A percentile compares a stretch with the other conserved stretches of the same genome.
Evolutionary conservation across 1,140 invertebrate species (phyloP).

Genomic region (Trichonephila clavata): DNA sequence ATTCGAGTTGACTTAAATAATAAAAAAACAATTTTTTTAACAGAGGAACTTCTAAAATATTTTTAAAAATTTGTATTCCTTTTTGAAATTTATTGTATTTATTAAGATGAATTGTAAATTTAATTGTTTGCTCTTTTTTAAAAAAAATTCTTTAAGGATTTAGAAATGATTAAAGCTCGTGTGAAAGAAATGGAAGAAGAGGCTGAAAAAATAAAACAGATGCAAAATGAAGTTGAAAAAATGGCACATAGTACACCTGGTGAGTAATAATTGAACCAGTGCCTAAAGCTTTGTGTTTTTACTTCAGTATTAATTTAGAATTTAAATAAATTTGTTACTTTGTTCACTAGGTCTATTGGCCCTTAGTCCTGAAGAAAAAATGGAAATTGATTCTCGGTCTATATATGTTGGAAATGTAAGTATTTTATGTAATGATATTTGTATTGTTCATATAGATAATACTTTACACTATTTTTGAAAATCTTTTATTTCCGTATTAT

Average conservation of each 20-base stretch:
- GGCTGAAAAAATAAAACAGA: slow-evolving; percentile 98
- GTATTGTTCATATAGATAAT: too few species aligned
- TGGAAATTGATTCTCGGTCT: slow-evolving; percentile 97
- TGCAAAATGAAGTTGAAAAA: slow-evolving; percentile 98
- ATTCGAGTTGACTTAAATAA: neutral
- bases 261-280: slow-evolving; percentile 75
- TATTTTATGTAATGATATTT: slow-evolving; percentile 32
- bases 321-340: slow-evolving; percentile 14
- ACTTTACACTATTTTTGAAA: too few species aligned
- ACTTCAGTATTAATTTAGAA: too few species aligned
- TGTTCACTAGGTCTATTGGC: slow-evolving; percentile 84
- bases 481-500: neutral
- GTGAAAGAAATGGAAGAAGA: slow-evolving; percentile 99
- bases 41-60: too few species aligned
- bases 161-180: slow-evolving; percentile 97
- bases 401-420: slow-evolving; percentile 99
- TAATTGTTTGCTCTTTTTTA: too few species aligned
- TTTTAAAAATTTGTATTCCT: too few species aligned
- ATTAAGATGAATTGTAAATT: too few species aligned
- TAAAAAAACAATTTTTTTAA: neutral
- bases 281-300: too few species aligned
- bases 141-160: slow-evolving; percentile 85
- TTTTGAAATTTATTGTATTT: too few species aligned
- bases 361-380: slow-evolving; percentile 96
- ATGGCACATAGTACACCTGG: slow-evolving; percentile 95